Percentiles rank a stretch among this genome's conserved stretches.
Evolutionary conservation across 2,113 vertebrate genomes (phyloP).

Genomic region (Jaculus jaculus): DNA sequence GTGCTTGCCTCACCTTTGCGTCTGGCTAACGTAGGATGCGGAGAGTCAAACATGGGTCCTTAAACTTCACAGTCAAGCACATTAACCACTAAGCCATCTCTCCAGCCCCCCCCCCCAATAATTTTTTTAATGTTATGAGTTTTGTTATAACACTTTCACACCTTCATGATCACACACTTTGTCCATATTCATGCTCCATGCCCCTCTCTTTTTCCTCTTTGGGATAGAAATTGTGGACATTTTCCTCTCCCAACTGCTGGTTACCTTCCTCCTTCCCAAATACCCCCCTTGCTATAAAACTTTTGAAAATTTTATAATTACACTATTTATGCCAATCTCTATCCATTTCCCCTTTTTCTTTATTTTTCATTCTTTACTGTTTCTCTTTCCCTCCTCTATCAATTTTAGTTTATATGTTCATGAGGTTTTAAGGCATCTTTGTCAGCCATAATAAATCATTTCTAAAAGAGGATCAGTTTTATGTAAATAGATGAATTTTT

Average conservation of each 20-base stretch:
- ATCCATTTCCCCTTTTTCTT: neutral
- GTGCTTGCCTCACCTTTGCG: too few species aligned
- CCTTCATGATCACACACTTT: neutral
- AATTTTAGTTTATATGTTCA: neutral
- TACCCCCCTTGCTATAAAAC: neutral
- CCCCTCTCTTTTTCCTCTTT: neutral
- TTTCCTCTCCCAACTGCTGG: neutral
- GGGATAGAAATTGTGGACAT: too few species aligned
- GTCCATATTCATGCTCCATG: neutral
- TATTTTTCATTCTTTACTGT: neutral
- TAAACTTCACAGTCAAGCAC: too few species aligned
- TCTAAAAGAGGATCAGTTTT: neutral
- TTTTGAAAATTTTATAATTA: constrained; percentile 5
- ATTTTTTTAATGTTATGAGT: neutral
- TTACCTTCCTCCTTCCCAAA: neutral
- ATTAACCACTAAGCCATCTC: too few species aligned
- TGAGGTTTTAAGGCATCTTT: neutral
- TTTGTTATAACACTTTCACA: neutral
- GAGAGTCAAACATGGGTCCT: too few species aligned
- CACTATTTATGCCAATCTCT: neutral
- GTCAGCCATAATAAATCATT: constrained; percentile 10
- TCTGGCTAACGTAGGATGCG: too few species aligned
- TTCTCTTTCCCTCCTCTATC: neutral
- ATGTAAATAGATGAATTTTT: neutral
- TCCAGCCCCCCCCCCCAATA: neutral